phyloP scores from a whole-genome alignment of 1,140 invertebrate species.

The Drosophila nikananu region DNA sequence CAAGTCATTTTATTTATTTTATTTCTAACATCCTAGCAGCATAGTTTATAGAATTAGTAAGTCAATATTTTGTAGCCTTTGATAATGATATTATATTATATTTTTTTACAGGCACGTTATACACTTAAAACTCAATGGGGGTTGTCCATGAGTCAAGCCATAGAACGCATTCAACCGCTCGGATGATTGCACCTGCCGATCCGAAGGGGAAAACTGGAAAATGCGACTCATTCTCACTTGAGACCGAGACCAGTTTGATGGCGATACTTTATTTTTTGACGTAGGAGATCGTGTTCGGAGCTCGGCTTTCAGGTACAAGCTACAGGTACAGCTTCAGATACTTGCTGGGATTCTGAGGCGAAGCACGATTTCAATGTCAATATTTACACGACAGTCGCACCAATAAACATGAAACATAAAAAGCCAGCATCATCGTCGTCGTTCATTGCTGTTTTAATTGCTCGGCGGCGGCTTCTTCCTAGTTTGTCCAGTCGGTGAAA shows the following conservation, averaged over 20 bases:
- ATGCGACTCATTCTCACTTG: slow-evolving; percentile 58
- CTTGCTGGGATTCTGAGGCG: slow-evolving; percentile 17
- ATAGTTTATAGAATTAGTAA: not conserved
- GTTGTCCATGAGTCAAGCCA: slow-evolving; percentile 41
- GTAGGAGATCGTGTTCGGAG: slow-evolving; percentile 30
- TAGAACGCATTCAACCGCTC: slow-evolving; percentile 31
- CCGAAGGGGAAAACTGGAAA: slow-evolving; percentile 38
- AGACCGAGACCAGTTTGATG: slow-evolving; percentile 48
- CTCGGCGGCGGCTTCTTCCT: slow-evolving; percentile 24
- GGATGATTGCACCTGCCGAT: slow-evolving; percentile 62
- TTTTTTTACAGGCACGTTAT: not conserved
- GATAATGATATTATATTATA: slow-evolving; percentile 2
- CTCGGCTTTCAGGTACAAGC: slow-evolving; percentile 39
- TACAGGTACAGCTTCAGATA: slow-evolving; percentile 29
- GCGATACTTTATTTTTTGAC: slow-evolving; percentile 42
- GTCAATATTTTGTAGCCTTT: not conserved
- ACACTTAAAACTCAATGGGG: slow-evolving; percentile 2
- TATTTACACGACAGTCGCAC: slow-evolving; percentile 68
- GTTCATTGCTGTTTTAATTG: slow-evolving; percentile 46
- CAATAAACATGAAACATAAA: slow-evolving; percentile 53
- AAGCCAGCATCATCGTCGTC: slow-evolving; percentile 34
- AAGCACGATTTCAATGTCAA: slow-evolving; percentile 73
- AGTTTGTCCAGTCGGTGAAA: slow-evolving; percentile 42
- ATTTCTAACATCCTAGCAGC: too few species aligned
- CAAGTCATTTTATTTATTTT: not conserved